phyloP scores from a whole-genome alignment of 2,797 vertebrate species.

The Lophius americanus region DNA sequence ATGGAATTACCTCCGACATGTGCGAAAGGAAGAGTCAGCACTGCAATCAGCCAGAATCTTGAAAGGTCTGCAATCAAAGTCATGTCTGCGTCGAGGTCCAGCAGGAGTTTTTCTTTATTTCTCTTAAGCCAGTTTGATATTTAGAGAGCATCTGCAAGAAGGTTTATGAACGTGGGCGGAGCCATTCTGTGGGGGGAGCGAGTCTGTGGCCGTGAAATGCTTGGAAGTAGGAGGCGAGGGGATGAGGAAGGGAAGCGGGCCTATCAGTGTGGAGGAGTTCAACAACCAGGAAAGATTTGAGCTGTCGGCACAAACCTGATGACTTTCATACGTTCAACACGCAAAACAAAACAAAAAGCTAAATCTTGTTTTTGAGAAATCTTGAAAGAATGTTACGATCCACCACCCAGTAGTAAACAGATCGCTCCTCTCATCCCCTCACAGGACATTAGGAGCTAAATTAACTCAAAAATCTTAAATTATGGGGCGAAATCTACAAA shows the following conservation, averaged over 20 bases:
- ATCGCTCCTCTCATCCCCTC: conserved; percentile 21
- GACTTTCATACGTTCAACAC: conserved; percentile 10
- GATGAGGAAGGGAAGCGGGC: background rate
- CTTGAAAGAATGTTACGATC: background rate
- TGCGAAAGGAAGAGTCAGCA: conserved; percentile 44
- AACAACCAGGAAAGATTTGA: background rate
- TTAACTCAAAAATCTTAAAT: too few species aligned
- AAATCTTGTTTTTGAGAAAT: background rate
- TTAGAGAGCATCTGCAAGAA: background rate
- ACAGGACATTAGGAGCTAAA: conserved; percentile 4
- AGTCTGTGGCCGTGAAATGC: conserved; percentile 41
- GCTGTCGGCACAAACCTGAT: conserved; percentile 30
- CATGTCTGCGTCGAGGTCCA: conserved; percentile 36
- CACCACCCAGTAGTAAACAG: conserved; percentile 42
- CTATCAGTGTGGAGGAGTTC: background rate
- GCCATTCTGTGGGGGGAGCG: background rate
- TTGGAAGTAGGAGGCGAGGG: conserved; percentile 11
- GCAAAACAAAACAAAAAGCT: conserved; percentile 1
- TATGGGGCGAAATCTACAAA: too few species aligned
- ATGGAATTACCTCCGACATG: conserved; percentile 62
- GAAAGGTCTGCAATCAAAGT: conserved; percentile 22
- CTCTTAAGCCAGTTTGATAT: background rate
- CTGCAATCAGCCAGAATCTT: conserved; percentile 48
- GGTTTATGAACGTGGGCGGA: conserved; percentile 30
- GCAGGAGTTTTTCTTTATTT: background rate